Percentiles rank a stretch among this genome's conserved stretches.
These are phyloP conservation scores for Drosophila kanekoi DNA, from an alignment of 2,888 invertebrate species.

Conservation along the genomic window DNA sequence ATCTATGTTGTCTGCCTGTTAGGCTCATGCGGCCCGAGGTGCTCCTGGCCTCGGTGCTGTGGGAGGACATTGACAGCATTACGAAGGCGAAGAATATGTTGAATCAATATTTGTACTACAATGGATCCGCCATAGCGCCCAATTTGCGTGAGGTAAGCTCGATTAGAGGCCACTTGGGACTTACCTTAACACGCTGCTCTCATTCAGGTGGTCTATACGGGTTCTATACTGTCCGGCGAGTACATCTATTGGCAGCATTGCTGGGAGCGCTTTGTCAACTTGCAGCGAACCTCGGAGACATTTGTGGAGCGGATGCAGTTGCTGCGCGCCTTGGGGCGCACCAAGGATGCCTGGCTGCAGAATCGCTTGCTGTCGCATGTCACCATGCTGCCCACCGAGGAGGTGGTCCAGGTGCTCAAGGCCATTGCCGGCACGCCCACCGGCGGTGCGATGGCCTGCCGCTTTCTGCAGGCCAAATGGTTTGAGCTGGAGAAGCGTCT, in stretches of 20 bases:
- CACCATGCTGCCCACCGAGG: slow-evolving; percentile 84
- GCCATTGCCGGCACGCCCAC: slow-evolving; percentile 85
- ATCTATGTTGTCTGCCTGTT: accelerated
- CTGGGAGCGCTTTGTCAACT: slow-evolving; percentile 84
- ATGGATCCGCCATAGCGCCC: slow-evolving; percentile 82
- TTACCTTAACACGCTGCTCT: no score
- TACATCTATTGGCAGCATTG: slow-evolving; percentile 85
- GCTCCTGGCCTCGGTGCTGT: slow-evolving; percentile 83
- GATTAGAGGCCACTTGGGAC: accelerated
- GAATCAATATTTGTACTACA: slow-evolving; percentile 83
- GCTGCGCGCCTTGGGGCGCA: slow-evolving; percentile 84
- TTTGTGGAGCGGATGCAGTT: slow-evolving; percentile 85
- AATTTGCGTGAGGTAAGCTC: slow-evolving; percentile 84
- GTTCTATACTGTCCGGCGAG: slow-evolving; percentile 85
- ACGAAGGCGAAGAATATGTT: slow-evolving; percentile 83
- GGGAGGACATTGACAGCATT: slow-evolving; percentile 85
- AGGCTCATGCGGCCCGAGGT: slow-evolving; percentile 85
- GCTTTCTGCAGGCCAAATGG: slow-evolving; percentile 85
- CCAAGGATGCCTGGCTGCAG: slow-evolving; percentile 85
- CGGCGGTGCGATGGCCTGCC: slow-evolving; percentile 85
- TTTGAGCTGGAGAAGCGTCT: slow-evolving; percentile 84
- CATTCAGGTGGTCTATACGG: slow-evolving; percentile 85
- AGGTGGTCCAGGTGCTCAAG: slow-evolving; percentile 85
- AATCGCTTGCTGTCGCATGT: slow-evolving; percentile 85
- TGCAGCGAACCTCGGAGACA: slow-evolving; percentile 83